Base-by-base conservation (phyloP, 1,140 invertebrate species). In the Drosophila rufa region DNA sequence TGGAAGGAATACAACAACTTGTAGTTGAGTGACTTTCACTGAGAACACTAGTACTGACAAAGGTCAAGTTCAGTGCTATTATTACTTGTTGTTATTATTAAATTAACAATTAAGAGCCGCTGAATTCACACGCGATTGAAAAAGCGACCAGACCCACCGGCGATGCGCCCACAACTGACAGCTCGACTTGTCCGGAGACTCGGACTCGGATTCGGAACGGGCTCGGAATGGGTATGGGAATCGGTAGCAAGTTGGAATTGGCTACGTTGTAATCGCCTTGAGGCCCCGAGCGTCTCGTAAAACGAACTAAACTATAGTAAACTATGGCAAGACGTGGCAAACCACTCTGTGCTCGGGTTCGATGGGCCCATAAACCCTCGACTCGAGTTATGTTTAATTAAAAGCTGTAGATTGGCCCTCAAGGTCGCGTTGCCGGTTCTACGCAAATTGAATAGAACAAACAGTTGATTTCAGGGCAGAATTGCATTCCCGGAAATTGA, bases 301-400 rank as follows among this genome's bases (percentile, higher is more conserved):
- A 60, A 38, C 33, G 43, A 12, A 36, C 27, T 46, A 11, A 22
- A 46, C 55, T 60, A 58, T 59, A 17, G 56, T n/a, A 25, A 25
- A 62, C 64, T 36, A 59, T 7, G 36, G 19, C 55, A 25, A n/a
- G 15, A 15, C 17, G 11, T 14, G 12, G 51, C 36, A 12, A 50
- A 42, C 43, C 12, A 46, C 36, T 27, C 27, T 27, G 53, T 51
- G 53, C 27, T 17, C n/a, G 33, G 51, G 61, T 77, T 77, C 73
- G 59, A 59, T 76, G 61, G 36, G 47, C 73, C 30, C 75, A 60
- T 60, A 67, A 77, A 66, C 73, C 51, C 46, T 38, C 50, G 38
- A 43, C 64, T 42, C 61, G 60, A 77, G 48, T 77, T 77, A 55
- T 57, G 74, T 60, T 77, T 68, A 75, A 77, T 77, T 77, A 48